These are phyloP conservation scores for Taenaris catops DNA, from an alignment of 2,888 invertebrate species.

Conservation along the genomic window DNA sequence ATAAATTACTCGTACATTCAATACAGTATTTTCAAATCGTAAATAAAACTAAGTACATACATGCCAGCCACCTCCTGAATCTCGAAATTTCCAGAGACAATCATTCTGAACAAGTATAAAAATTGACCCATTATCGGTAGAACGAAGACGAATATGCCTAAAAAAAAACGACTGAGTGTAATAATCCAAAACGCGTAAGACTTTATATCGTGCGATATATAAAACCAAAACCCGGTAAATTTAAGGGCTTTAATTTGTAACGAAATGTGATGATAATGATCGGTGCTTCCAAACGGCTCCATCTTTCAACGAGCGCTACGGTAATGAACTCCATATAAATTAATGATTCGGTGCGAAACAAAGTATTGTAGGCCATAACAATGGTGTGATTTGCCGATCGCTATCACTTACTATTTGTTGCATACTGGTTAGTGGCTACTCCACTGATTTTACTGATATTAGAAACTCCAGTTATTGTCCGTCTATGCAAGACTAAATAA, in stretches of 20 bases:
- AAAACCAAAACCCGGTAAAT: conserved; percentile 40
- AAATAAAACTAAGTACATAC: no score
- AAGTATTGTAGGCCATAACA: neutral
- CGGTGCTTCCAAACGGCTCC: conserved; percentile 31
- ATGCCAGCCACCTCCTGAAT: conserved; percentile 42
- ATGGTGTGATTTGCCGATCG: no score
- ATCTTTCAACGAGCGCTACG: conserved; percentile 2
- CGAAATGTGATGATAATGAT: conserved; percentile 37
- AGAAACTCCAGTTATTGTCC: no score
- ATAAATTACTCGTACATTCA: no score
- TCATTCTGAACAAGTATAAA: conserved; percentile 34
- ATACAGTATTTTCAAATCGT: no score
- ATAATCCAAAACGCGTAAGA: conserved; percentile 36
- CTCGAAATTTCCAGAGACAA: conserved; percentile 34
- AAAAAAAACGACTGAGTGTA: conserved; percentile 29
- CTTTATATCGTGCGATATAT: conserved; percentile 34
- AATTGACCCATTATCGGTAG: conserved; percentile 39
- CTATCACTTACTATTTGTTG: no score
- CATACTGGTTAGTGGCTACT: no score
- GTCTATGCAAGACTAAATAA: no score
- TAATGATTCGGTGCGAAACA: neutral
- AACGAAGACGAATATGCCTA: conserved; percentile 32
- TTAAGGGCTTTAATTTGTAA: conserved; percentile 39
- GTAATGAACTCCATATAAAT: neutral
- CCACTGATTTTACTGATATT: no score